Base-by-base conservation (phyloP, 2,113 vertebrate genomes). In the Dolichallabes microphthalmus region DNA sequence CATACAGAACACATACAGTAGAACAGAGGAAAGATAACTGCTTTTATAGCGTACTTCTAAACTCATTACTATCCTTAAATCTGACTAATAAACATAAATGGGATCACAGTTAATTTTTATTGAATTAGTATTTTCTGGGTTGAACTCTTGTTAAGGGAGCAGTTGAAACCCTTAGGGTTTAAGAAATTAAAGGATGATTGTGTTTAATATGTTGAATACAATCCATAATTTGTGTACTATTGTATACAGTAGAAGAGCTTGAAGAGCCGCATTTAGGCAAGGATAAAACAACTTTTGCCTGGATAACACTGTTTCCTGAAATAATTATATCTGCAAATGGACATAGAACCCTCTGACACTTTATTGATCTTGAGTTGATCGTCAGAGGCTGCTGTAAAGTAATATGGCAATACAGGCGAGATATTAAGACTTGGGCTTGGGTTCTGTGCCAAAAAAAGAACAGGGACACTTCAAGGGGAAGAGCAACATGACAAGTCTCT, bases 401-500 rank as follows among this genome's bases (percentile, higher is more conserved):
- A 85, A 87, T 87, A 82, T 64, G 19, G 20, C 50, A 57, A 87
- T 80, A 82, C 63, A 58, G 30, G 22, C 17, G 5, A 68, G 71
- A 85, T 66, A 83, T 71, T 39, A 82, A 82, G 71, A 57, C 61
- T 27, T 52, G 39, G 32, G 85, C 71, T 76, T 27, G 30, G 57
- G n/a, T 81, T 68, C 84, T 50, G 57, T 52, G 27, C 80, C 79
- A 76, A 76, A 86, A 90, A 85, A 85, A 90, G 80, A 87, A 84
- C 87, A 92, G 91, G 90, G 92, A 91, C 90, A 90, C 81, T 86
- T 77, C 25, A 89, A 89, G 87, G 85, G 55, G n/a, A 75, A 13
- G 32, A 71, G 69, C 85, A 87, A 89, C 52, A 52, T 80, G 83
- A 86, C 19, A 12, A 90, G 88, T 87, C 85, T 85, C 80, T 71